phyloP scores from a whole-genome alignment of 2,113 vertebrate species.

The Ammodytes dubius region DNA sequence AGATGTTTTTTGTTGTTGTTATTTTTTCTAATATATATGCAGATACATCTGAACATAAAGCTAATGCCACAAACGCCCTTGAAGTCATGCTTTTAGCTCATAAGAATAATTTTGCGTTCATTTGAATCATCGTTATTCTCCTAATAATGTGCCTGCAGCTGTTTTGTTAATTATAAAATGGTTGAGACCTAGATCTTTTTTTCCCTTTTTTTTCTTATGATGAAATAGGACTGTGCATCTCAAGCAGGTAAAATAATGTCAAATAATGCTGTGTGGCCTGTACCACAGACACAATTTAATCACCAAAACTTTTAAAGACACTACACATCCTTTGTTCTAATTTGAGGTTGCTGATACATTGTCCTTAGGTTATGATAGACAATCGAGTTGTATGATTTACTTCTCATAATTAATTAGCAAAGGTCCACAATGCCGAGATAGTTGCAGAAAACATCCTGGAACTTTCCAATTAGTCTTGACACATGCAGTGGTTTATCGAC shows the following conservation, averaged over 20 bases:
- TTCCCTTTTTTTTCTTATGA: background rate
- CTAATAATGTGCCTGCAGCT: constrained; percentile 18
- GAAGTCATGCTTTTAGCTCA: constrained; percentile 31
- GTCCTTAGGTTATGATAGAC: constrained; percentile 6
- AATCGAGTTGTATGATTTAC: constrained; percentile 6
- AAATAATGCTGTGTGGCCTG: background rate
- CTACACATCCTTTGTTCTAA: background rate
- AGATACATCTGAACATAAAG: constrained; percentile 21
- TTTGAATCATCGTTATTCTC: constrained; percentile 5
- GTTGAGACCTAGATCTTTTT: background rate
- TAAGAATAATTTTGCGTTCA: constrained; percentile 24
- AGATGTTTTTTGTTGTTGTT: background rate
- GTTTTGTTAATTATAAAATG: background rate
- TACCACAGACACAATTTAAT: background rate
- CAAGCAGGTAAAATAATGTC: background rate
- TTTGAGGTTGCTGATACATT: constrained; percentile 16
- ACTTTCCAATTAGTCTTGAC: constrained; percentile 14
- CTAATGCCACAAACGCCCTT: constrained; percentile 8
- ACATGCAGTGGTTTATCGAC: constrained; percentile 7
- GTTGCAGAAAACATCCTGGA: background rate
- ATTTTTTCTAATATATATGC: background rate
- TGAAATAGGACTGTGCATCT: constrained; percentile 13
- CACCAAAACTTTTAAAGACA: background rate
- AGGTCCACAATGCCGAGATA: background rate
- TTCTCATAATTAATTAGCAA: background rate